A percentile compares a stretch with the other conserved stretches of the same genome.
phyloP scores from a whole-genome alignment of 2,888 invertebrate species.

The Heliconius hortense region DNA sequence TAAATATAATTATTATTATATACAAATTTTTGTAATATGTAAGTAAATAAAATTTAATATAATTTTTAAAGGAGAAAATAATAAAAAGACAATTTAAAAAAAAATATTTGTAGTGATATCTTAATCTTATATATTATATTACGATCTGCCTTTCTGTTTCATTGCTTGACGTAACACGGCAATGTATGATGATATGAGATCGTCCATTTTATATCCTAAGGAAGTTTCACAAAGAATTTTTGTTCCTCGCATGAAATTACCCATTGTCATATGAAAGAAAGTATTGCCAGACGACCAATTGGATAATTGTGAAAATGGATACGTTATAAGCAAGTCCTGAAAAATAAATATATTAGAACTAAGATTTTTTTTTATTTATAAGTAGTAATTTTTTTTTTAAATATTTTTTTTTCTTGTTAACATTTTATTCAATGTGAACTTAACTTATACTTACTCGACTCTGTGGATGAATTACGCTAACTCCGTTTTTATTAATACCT shows the following conservation, averaged over 20 bases:
- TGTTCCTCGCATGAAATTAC: slow-evolving; percentile 95
- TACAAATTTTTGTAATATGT: too few relatives aligned
- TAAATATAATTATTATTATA: too few relatives aligned
- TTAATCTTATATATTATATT: slow-evolving; percentile 16
- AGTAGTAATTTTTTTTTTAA: neutral
- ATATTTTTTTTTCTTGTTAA: neutral
- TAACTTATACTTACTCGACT: slow-evolving; percentile 85
- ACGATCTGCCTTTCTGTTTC: slow-evolving; percentile 53
- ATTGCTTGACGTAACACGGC: slow-evolving; percentile 76
- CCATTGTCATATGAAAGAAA: slow-evolving; percentile 96
- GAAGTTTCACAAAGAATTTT: slow-evolving; percentile 95
- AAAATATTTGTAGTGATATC: neutral
- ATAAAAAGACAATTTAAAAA: neutral
- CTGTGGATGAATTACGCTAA: slow-evolving; percentile 93
- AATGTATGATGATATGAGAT: slow-evolving; percentile 95
- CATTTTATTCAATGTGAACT: neutral
- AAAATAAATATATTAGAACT: slow-evolving; percentile 19
- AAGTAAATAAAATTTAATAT: too few relatives aligned
- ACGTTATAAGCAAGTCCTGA: slow-evolving; percentile 90
- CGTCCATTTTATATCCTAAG: slow-evolving; percentile 98
- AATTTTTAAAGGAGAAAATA: neutral
- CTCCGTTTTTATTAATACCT: slow-evolving; percentile 95
- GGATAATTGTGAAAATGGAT: slow-evolving; percentile 93
- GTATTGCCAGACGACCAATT: slow-evolving; percentile 98
- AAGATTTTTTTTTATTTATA: neutral